phyloP scores from a whole-genome alignment of 1,140 invertebrate species.

The Drosophila sp. region DNA sequence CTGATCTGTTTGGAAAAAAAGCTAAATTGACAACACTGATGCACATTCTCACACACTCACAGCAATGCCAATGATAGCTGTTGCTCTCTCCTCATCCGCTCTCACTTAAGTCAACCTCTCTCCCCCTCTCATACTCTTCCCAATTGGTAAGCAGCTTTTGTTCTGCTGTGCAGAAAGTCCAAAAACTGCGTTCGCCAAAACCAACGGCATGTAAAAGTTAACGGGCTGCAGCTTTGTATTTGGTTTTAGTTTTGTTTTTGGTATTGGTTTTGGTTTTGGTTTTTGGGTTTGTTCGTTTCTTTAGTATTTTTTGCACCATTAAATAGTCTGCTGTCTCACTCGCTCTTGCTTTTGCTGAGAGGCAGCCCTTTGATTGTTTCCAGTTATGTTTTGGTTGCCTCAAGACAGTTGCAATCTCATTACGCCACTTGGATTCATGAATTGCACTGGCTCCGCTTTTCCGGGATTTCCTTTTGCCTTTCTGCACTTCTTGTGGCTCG shows the following conservation, averaged over 20 bases:
- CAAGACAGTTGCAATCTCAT: conserved; percentile 43
- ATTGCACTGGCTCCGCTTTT: conserved; percentile 37
- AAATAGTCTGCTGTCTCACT: conserved; percentile 23
- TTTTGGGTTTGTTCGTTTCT: conserved; percentile 30
- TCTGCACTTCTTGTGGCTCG: conserved; percentile 35
- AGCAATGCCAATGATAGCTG: conserved; percentile 29
- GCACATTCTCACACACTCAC: conserved; percentile 10
- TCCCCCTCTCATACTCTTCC: not conserved
- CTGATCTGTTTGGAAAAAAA: too few relatives aligned
- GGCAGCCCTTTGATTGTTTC: not conserved
- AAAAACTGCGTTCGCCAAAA: conserved; percentile 20
- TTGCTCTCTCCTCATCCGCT: not conserved
- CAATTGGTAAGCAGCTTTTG: conserved; percentile 30
- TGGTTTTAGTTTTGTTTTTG: conserved; percentile 27
- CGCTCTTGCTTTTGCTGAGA: too few relatives aligned
- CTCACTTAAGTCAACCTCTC: conserved; percentile 15
- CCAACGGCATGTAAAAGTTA: conserved; percentile 32
- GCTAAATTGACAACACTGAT: not conserved
- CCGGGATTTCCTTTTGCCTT: conserved; percentile 46
- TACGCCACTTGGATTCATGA: conserved; percentile 33
- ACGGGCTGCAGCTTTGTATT: conserved; percentile 35
- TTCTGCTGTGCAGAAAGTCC: conserved; percentile 17
- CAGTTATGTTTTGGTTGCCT: conserved; percentile 19
- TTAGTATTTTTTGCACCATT: conserved; percentile 37
- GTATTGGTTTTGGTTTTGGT: conserved; percentile 13